Evolutionary conservation across 2,888 invertebrate species (phyloP).

Genomic region (Drosophila neotestacea): DNA sequence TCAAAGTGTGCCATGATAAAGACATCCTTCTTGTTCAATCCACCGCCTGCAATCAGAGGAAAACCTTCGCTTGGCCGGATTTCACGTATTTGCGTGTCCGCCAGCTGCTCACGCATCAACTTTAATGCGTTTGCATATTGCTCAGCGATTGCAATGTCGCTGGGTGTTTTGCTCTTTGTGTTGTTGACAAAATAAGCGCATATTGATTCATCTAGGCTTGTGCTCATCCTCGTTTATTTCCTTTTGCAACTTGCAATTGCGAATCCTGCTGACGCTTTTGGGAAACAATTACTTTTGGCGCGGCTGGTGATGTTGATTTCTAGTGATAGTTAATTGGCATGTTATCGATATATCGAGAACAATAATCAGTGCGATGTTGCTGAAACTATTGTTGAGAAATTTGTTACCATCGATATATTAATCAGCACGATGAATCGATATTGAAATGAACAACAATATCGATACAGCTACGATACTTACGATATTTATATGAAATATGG

Average conservation of each 20-base stretch:
- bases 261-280: background rate
- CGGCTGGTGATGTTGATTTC: conserved; percentile 9
- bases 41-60: conserved; percentile 86
- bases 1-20: conserved; percentile 92
- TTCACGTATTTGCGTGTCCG: conserved; percentile 86
- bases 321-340: background rate
- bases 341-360: too few relatives aligned
- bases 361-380: too few relatives aligned
- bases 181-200: conserved; percentile 83
- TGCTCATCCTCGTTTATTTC: conserved; percentile 54
- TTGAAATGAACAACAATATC: background rate
- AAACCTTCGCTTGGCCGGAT: conserved; percentile 88
- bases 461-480: background rate
- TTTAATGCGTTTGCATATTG: conserved; percentile 66
- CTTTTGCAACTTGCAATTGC: background rate
- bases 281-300: conserved; percentile 35
- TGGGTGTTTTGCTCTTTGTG: conserved; percentile 37
- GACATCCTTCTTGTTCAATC: conserved; percentile 89
- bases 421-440: too few relatives aligned
- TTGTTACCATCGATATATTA: too few relatives aligned
- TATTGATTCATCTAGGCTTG: conserved; percentile 80
- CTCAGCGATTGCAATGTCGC: conserved; percentile 34
- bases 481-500: background rate
- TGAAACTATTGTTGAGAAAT: too few relatives aligned
- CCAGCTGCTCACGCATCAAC: conserved; percentile 77